phyloP scores from a whole-genome alignment of 2,113 vertebrate species.

The Reinhardtius hippoglossoides region DNA sequence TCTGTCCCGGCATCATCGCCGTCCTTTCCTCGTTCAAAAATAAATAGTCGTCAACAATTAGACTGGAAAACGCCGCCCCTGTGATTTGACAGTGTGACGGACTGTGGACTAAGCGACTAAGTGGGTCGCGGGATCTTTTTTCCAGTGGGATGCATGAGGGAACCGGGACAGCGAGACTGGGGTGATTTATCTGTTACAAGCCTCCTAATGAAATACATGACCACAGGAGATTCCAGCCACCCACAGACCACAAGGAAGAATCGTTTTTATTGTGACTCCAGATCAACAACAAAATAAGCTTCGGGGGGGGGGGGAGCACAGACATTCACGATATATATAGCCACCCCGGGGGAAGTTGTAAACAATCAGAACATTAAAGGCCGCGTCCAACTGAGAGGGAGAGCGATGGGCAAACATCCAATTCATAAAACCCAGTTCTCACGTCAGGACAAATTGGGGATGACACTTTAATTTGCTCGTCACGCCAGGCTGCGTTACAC shows the following conservation, averaged over 20 bases:
- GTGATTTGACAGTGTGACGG: conserved; percentile 23
- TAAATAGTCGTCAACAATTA: conserved; percentile 3
- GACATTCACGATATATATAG: conserved; percentile 15
- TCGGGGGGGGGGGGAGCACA: not conserved
- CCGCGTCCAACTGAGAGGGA: not conserved
- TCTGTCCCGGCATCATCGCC: not conserved
- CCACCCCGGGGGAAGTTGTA: not conserved
- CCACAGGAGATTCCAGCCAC: conserved; percentile 48
- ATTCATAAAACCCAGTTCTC: not conserved
- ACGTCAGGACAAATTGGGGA: not conserved
- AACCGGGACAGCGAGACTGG: not conserved
- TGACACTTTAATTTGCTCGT: not conserved
- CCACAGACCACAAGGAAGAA: conserved; percentile 51
- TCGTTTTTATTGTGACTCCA: conserved; percentile 36
- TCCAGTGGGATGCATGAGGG: not conserved
- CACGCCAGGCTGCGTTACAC: not conserved
- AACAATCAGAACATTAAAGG: conserved; percentile 13
- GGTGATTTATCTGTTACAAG: conserved; percentile 28
- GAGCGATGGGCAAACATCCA: conserved; percentile 9
- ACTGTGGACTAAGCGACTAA: not conserved
- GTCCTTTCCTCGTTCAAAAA: conserved; percentile 10
- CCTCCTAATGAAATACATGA: conserved; percentile 41
- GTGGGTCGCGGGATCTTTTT: conserved; percentile 22
- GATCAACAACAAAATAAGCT: conserved; percentile 36
- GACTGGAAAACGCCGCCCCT: conserved; percentile 7